Conservation (phyloP, 2,113 vertebrate species). For the Riparia riparia region DNA sequence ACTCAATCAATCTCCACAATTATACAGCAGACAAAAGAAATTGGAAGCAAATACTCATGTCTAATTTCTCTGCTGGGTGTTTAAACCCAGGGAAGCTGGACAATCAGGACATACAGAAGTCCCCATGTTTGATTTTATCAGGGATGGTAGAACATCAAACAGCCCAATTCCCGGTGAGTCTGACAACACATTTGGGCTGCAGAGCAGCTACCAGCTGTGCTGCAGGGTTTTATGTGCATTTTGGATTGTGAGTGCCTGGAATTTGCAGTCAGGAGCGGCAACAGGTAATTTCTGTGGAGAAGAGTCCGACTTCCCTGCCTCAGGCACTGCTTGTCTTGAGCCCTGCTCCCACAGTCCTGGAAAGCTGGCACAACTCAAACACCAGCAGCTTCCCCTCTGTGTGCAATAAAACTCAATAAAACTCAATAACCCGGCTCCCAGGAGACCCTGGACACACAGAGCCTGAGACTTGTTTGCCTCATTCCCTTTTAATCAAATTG, state of each 20-base stretch:
- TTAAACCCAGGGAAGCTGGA: neutral
- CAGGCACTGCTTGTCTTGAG: neutral
- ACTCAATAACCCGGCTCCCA: neutral
- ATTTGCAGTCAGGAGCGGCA: neutral
- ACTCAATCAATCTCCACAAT: neutral
- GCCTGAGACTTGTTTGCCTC: neutral
- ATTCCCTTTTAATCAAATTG: neutral
- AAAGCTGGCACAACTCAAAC: neutral
- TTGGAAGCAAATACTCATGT: neutral
- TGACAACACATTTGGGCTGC: neutral
- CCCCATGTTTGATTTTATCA: neutral
- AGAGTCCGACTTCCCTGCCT: neutral
- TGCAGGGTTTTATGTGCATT: neutral
- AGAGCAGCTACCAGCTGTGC: neutral
- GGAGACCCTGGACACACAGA: neutral
- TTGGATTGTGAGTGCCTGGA: neutral
- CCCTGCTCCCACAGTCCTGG: neutral
- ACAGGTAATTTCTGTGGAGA: neutral
- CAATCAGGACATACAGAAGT: neutral
- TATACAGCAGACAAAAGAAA: neutral
- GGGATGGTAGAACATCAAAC: neutral
- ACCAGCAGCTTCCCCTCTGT: neutral
- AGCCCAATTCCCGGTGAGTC: neutral
- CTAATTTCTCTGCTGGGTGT: neutral
- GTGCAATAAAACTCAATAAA: neutral